Percentiles rank a stretch among this genome's conserved stretches.
phyloP scores from a whole-genome alignment of 2,797 vertebrate species.

The Myotis findleyi region DNA sequence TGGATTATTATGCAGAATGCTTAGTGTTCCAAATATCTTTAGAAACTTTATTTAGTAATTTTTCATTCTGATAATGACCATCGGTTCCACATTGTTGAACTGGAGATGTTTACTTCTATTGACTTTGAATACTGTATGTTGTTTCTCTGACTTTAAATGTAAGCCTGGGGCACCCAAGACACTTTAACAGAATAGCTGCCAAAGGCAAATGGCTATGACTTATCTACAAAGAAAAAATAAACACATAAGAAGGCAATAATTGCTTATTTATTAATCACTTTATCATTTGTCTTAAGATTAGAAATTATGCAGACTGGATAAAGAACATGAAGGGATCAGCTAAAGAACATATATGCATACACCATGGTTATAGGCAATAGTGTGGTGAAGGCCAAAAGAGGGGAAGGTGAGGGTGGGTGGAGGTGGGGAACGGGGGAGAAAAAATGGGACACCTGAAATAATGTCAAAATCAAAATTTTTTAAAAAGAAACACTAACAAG shows the following conservation, averaged over 20 bases:
- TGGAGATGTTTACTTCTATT: slow-evolving; percentile 40
- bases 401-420: neutral
- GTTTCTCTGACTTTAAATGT: slow-evolving; percentile 61
- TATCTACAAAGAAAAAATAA: slow-evolving; percentile 16
- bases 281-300: slow-evolving; percentile 32
- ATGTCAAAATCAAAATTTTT: neutral
- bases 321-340: neutral
- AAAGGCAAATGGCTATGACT: neutral
- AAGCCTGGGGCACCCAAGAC: neutral
- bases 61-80: slow-evolving; percentile 67
- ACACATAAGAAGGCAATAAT: slow-evolving; percentile 22
- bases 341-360: neutral
- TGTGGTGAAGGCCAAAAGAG: neutral
- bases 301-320: neutral
- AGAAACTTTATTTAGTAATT: slow-evolving; percentile 63
- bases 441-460: neutral
- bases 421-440: neutral
- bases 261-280: slow-evolving; percentile 30
- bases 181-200: slow-evolving; percentile 39
- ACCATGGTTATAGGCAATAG: neutral
- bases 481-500: neutral
- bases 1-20: slow-evolving; percentile 58
- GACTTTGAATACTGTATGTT: slow-evolving; percentile 53
- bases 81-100: slow-evolving; percentile 64
- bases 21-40: slow-evolving; percentile 54